A percentile compares a stretch with the other conserved stretches of the same genome.
phyloP scores from a whole-genome alignment of 2,888 invertebrate species.

The Peribatodes rhomboidaria region DNA sequence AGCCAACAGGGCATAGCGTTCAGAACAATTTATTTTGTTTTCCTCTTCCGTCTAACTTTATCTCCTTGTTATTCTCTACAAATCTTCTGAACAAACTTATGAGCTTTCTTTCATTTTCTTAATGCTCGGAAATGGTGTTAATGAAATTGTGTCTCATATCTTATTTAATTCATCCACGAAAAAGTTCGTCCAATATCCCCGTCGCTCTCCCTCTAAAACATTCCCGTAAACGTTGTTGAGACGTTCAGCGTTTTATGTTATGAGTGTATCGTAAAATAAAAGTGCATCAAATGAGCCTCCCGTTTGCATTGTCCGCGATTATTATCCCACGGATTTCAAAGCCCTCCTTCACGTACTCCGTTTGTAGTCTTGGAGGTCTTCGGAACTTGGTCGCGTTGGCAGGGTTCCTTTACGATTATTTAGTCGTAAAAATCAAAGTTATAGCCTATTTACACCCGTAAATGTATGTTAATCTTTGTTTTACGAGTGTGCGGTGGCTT shows the following conservation, averaged over 20 bases:
- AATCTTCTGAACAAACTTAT: neutral
- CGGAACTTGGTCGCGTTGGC: slow-evolving; percentile 66
- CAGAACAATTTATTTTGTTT: slow-evolving; percentile 52
- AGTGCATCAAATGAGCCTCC: slow-evolving; percentile 83
- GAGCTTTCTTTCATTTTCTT: neutral
- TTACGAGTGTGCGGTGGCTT: slow-evolving; percentile 82
- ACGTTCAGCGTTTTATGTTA: slow-evolving; percentile 84
- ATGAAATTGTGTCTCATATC: slow-evolving; percentile 11
- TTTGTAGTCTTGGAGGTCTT: slow-evolving; percentile 50
- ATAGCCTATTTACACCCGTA: slow-evolving; percentile 86
- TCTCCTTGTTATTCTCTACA: neutral
- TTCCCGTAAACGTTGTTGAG: slow-evolving; percentile 78
- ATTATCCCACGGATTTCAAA: slow-evolving; percentile 70
- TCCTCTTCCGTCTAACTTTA: slow-evolving; percentile 3
- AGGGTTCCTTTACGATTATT: slow-evolving; percentile 87
- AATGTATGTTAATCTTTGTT: slow-evolving; percentile 86
- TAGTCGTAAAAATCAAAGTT: slow-evolving; percentile 88
- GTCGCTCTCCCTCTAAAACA: slow-evolving; percentile 61
- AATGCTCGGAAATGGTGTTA: slow-evolving; percentile 3
- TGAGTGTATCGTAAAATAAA: slow-evolving; percentile 84
- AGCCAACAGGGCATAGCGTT: slow-evolving; percentile 54
- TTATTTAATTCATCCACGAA: slow-evolving; percentile 18
- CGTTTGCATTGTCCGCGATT: slow-evolving; percentile 83
- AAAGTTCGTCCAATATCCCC: slow-evolving; percentile 31
- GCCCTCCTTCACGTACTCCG: slow-evolving; percentile 47